Percentiles rank a stretch among this genome's conserved stretches.
Conservation (phyloP, 2,797 vertebrate species). For the Liasis olivaceus region DNA sequence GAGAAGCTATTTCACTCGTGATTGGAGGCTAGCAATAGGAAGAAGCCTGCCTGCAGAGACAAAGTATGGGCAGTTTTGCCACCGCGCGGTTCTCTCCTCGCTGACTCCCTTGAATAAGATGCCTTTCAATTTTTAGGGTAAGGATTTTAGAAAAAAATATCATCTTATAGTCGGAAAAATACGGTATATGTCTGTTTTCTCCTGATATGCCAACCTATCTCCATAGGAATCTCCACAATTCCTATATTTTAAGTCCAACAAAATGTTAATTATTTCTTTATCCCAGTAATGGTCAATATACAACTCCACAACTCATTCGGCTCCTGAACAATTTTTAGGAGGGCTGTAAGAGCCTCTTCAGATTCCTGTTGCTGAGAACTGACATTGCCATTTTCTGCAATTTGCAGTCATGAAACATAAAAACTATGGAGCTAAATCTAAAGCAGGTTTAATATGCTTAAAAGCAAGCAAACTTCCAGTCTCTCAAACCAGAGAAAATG, state of each 20-base stretch:
- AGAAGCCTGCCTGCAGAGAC: too few species aligned
- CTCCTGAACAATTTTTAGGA: not conserved
- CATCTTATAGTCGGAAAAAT: too few species aligned
- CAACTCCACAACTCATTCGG: not conserved
- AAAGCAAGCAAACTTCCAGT: not conserved
- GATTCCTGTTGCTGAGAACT: not conserved
- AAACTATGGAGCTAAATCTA: not conserved
- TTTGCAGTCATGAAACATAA: not conserved
- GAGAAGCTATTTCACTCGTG: too few species aligned
- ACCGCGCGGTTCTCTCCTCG: too few species aligned
- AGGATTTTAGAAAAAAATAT: too few species aligned
- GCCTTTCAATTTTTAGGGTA: too few species aligned
- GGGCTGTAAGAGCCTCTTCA: not conserved
- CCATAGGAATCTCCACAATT: not conserved
- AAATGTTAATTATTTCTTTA: not conserved
- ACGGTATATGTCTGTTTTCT: not conserved
- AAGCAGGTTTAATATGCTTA: not conserved
- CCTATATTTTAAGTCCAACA: not conserved
- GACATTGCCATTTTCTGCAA: not conserved
- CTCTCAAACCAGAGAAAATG: not conserved
- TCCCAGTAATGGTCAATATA: not conserved
- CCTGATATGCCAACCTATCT: not conserved
- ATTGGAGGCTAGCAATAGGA: too few species aligned
- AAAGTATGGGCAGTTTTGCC: too few species aligned
- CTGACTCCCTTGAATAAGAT: too few species aligned